Conservation (phyloP, 2,113 vertebrate species). For the Prinia subflava region DNA sequence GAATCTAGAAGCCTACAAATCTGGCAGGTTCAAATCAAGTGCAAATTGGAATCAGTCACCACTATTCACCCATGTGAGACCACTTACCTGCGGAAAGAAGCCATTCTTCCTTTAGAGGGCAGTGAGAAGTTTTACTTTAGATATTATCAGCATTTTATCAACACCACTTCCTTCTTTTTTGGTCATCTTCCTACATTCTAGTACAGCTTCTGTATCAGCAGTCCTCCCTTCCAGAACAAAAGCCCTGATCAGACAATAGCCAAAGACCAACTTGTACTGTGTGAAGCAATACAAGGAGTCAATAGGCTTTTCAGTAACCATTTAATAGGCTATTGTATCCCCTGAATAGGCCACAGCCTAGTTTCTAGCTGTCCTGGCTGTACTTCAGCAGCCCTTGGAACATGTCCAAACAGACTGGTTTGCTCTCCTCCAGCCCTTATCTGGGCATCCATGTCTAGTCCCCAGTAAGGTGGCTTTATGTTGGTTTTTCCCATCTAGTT, state of each 20-base stretch:
- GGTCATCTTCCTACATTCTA: neutral
- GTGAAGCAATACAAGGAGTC: neutral
- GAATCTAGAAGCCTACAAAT: neutral
- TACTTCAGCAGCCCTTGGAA: neutral
- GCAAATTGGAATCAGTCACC: neutral
- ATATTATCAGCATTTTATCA: neutral
- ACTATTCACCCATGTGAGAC: neutral
- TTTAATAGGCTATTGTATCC: neutral
- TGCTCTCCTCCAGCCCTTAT: neutral
- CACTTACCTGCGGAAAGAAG: neutral
- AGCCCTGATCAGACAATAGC: neutral
- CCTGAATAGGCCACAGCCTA: neutral
- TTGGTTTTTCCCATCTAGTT: neutral
- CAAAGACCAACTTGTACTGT: neutral
- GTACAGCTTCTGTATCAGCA: neutral
- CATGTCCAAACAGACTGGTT: neutral
- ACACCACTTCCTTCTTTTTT: neutral
- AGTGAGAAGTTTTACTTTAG: neutral
- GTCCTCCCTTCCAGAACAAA: neutral
- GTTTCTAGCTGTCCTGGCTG: neutral
- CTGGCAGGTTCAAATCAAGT: neutral
- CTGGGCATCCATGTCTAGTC: neutral
- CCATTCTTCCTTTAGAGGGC: neutral
- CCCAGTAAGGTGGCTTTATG: neutral
- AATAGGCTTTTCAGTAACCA: neutral